These are phyloP conservation scores for Phylloscopus trochilus DNA, from an alignment of 2,113 vertebrate genomes.

Conservation along the genomic window DNA sequence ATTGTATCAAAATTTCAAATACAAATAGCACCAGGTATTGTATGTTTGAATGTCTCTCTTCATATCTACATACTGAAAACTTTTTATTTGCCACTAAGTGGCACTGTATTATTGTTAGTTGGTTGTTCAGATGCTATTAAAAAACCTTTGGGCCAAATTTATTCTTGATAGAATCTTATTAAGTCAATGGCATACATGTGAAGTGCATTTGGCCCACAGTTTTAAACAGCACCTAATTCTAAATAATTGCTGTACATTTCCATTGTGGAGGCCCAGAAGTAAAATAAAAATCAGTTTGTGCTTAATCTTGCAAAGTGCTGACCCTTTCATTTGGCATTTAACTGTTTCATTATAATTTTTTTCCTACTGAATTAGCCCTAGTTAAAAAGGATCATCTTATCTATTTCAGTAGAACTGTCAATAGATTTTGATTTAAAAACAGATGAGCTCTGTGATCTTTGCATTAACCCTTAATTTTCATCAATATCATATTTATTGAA, in stretches of 20 bases:
- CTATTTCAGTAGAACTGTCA: slow-evolving; percentile 32
- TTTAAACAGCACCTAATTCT: neutral
- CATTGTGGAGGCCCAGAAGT: neutral
- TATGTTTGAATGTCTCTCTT: neutral
- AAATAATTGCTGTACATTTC: neutral
- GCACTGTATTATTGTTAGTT: slow-evolving; percentile 66
- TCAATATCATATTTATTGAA: slow-evolving; percentile 45
- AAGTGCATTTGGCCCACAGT: slow-evolving; percentile 10
- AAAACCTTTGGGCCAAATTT: slow-evolving; percentile 53
- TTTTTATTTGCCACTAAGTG: slow-evolving; percentile 67
- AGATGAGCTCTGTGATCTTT: slow-evolving; percentile 47
- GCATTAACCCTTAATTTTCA: slow-evolving; percentile 53
- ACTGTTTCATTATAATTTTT: slow-evolving; percentile 62
- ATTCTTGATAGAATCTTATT: neutral
- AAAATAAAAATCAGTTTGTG: neutral
- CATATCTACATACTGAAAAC: slow-evolving; percentile 6
- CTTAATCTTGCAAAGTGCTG: slow-evolving; percentile 46
- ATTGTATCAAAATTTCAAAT: slow-evolving; percentile 64
- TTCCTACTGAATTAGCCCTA: slow-evolving; percentile 69
- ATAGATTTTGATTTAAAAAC: slow-evolving; percentile 67
- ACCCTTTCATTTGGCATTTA: slow-evolving; percentile 60
- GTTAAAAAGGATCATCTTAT: slow-evolving; percentile 67
- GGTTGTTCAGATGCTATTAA: slow-evolving; percentile 13
- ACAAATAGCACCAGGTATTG: slow-evolving; percentile 49
- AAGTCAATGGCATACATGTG: neutral